phyloP scores from a whole-genome alignment of 2,113 vertebrate genomes.

The Odocoileus virginianus region DNA sequence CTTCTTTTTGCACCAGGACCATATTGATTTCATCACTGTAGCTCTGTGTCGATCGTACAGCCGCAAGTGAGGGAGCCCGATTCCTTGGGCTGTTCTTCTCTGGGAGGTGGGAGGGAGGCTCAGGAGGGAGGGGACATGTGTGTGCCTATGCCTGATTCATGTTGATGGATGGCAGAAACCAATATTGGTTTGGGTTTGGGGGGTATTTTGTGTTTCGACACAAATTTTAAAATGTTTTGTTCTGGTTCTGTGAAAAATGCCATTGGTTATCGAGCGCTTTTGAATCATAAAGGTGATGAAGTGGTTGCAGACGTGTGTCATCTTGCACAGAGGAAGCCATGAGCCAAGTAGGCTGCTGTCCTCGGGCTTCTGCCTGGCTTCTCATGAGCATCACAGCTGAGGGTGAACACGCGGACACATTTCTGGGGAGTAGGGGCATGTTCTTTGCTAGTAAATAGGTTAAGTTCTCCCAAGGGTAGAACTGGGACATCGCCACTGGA shows the following conservation, averaged over 20 bases:
- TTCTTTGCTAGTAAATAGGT: not conserved
- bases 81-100: not conserved
- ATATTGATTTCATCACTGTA: not conserved
- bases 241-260: not conserved
- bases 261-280: not conserved
- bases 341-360: not conserved
- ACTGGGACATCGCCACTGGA: not conserved
- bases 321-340: not conserved
- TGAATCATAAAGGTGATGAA: not conserved
- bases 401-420: not conserved
- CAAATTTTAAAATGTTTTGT: not conserved
- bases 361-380: not conserved
- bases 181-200: not conserved
- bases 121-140: not conserved
- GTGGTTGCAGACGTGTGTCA: accelerated
- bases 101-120: not conserved
- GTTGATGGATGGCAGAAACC: not conserved
- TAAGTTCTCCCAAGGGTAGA: not conserved
- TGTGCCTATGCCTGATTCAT: not conserved
- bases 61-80: not conserved
- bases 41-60: not conserved
- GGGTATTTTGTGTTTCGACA: not conserved
- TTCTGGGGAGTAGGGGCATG: accelerated
- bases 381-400: not conserved
- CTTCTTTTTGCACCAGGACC: not conserved